A percentile compares a stretch with the other conserved stretches of the same genome.
These are phyloP conservation scores for Oikopleura dioica DNA, from an alignment of 23 tunicate genomes.

Conservation along the genomic window DNA sequence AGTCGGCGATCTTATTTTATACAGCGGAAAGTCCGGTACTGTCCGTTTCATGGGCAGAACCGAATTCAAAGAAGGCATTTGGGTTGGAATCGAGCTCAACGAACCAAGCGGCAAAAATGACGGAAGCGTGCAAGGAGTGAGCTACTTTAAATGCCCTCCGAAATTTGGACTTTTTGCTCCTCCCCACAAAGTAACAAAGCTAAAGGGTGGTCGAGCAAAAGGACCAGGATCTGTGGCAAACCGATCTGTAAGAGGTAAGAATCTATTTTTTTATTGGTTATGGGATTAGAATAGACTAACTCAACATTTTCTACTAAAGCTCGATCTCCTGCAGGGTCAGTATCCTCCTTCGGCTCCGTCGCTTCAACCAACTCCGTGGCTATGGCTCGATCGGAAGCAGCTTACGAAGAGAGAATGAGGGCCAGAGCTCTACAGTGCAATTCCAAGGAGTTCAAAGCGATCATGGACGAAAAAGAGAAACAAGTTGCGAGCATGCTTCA, in stretches of 20 bases:
- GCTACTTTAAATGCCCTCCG: constrained; percentile 44
- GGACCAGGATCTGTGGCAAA: background rate
- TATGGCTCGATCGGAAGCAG: background rate
- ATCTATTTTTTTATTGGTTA: background rate
- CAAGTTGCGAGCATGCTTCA: constrained; percentile 66
- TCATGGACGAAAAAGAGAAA: constrained; percentile 66
- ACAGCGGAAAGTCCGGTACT: background rate
- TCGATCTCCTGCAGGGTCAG: constrained; percentile 5
- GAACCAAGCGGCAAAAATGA: constrained; percentile 73
- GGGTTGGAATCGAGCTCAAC: constrained; percentile 95
- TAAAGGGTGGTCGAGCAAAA: background rate
- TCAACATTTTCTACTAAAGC: background rate
- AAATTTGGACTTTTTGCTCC: constrained; percentile 62
- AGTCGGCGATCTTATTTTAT: background rate
- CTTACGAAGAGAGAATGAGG: background rate
- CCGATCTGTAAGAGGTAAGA: background rate
- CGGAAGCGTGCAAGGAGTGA: constrained; percentile 50
- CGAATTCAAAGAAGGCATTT: constrained; percentile 32
- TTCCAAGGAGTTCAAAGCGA: constrained; percentile 19
- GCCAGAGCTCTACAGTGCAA: background rate
- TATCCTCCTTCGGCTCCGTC: background rate
- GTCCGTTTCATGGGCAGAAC: background rate
- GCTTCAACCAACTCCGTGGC: constrained; percentile 1
- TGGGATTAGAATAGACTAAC: background rate
- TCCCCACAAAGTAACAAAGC: constrained; percentile 38